These are phyloP conservation scores for Drosophila ohnishii DNA, from an alignment of 1,140 invertebrate species.

Conservation along the genomic window DNA sequence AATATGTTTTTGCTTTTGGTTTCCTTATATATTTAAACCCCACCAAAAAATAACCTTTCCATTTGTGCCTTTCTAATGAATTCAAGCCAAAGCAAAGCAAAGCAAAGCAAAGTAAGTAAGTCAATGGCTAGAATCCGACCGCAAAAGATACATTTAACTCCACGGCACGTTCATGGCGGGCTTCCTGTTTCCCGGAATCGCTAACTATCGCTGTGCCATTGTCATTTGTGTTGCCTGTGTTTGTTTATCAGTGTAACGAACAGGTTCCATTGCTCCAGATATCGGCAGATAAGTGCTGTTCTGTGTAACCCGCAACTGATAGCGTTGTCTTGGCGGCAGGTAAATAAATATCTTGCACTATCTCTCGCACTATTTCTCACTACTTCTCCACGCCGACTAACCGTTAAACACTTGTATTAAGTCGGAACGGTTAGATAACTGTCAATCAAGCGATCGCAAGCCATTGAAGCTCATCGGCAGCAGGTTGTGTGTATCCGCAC, in stretches of 20 bases:
- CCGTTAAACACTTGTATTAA: slow-evolving; percentile 50
- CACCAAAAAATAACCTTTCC: background rate
- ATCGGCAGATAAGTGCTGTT: slow-evolving; percentile 32
- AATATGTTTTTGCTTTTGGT: background rate
- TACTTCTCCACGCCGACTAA: slow-evolving; percentile 24
- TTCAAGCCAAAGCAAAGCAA: background rate
- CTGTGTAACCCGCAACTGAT: slow-evolving; percentile 10
- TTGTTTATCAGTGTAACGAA: slow-evolving; percentile 29
- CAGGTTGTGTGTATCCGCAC: slow-evolving; percentile 31
- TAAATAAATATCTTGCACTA: slow-evolving; percentile 11
- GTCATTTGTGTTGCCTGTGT: slow-evolving; percentile 12
- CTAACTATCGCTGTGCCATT: background rate
- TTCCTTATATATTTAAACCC: background rate
- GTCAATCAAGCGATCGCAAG: slow-evolving; percentile 49
- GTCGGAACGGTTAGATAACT: slow-evolving; percentile 53
- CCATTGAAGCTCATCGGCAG: slow-evolving; percentile 48
- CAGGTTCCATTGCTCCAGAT: slow-evolving; percentile 45
- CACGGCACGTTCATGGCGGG: slow-evolving; percentile 3
- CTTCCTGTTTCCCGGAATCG: slow-evolving; percentile 42
- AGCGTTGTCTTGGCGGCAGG: slow-evolving; percentile 25
- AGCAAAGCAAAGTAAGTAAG: background rate
- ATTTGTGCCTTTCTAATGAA: slow-evolving; percentile 13
- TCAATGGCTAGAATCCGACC: slow-evolving; percentile 13
- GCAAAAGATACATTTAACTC: slow-evolving; percentile 14
- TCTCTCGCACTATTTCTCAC: slow-evolving; percentile 19